Evolutionary conservation across 2,797 vertebrate genomes (phyloP).

Genomic region (Phyllotis vaccarum): DNA sequence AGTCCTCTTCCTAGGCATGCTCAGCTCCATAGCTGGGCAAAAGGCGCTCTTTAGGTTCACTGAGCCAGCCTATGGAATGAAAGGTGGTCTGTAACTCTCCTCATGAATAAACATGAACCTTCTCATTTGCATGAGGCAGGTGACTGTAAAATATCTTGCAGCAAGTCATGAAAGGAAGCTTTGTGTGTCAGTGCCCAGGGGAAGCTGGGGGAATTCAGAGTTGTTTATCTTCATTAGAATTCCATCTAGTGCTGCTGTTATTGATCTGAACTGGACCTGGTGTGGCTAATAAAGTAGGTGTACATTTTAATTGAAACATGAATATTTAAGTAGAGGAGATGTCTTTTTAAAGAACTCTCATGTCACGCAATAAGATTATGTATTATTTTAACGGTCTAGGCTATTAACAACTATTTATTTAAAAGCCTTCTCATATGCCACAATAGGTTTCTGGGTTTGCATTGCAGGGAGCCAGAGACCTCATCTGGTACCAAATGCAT

Average conservation of each 20-base stretch:
- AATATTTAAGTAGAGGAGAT: conserved; percentile 63
- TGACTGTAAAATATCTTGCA: conserved; percentile 81
- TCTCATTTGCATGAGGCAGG: conserved; percentile 81
- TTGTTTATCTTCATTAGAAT: conserved; percentile 81
- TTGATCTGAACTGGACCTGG: conserved; percentile 70
- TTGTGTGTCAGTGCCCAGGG: conserved; percentile 62
- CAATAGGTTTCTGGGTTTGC: conserved; percentile 24
- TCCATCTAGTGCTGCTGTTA: conserved; percentile 66
- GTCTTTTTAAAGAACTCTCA: conserved; percentile 61
- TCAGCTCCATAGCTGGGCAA: conserved; percentile 51
- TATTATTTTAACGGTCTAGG: conserved; percentile 63
- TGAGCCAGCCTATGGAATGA: conserved; percentile 78
- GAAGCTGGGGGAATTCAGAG: background rate
- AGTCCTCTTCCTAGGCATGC: conserved; percentile 47
- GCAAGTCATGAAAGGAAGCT: conserved; percentile 78
- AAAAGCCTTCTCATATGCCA: conserved; percentile 56
- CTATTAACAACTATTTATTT: conserved; percentile 65
- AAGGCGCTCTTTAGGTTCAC: conserved; percentile 53
- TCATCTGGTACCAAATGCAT: conserved; percentile 14
- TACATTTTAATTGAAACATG: conserved; percentile 76
- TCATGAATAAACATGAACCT: conserved; percentile 81
- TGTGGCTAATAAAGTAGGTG: conserved; percentile 76
- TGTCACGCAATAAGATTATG: conserved; percentile 59
- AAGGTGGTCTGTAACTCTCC: conserved; percentile 81
- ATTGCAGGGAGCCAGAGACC: background rate